phyloP scores from a whole-genome alignment of 92 coral and sea anemone species.

The Heliopora coerulea region DNA sequence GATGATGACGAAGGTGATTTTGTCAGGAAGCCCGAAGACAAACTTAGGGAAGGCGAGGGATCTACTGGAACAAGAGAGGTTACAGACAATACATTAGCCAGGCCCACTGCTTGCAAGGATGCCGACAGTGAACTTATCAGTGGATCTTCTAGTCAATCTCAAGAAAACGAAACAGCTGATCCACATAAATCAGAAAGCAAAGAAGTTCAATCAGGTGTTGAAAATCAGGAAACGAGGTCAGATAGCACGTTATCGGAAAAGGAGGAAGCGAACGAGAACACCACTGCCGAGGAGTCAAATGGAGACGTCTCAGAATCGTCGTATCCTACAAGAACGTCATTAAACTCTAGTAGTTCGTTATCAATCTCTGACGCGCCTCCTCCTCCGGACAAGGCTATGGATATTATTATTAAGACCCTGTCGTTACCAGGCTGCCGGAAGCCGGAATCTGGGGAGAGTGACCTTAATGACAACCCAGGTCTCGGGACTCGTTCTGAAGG shows the following conservation, averaged over 20 bases:
- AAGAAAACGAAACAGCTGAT: conserved; percentile 1
- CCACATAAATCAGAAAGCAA: conserved; percentile 31
- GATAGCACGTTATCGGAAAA: neutral
- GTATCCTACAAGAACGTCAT: conserved; percentile 28
- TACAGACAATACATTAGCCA: neutral
- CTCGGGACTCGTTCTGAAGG: conserved; percentile 38
- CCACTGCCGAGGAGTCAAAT: neutral
- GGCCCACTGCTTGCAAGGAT: neutral
- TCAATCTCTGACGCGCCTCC: conserved; percentile 16
- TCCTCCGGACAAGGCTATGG: conserved; percentile 8
- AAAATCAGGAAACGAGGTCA: conserved; percentile 3
- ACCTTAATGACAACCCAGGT: conserved; percentile 4
- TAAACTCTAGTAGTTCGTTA: conserved; percentile 23
- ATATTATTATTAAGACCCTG: conserved; percentile 8
- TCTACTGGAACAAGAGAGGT: conserved; percentile 29
- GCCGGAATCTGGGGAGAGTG: conserved; percentile 19
- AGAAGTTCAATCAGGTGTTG: conserved; percentile 33
- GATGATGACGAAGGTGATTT: conserved; percentile 66
- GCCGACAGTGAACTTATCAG: conserved; percentile 2
- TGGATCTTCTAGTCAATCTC: neutral
- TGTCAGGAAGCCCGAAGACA: neutral
- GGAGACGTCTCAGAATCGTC: neutral
- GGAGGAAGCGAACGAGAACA: neutral
- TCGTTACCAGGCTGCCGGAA: conserved; percentile 36
- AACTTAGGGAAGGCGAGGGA: conserved; percentile 22